Conservation (phyloP, 2,113 vertebrate species). For the Collichthys lucidus region DNA sequence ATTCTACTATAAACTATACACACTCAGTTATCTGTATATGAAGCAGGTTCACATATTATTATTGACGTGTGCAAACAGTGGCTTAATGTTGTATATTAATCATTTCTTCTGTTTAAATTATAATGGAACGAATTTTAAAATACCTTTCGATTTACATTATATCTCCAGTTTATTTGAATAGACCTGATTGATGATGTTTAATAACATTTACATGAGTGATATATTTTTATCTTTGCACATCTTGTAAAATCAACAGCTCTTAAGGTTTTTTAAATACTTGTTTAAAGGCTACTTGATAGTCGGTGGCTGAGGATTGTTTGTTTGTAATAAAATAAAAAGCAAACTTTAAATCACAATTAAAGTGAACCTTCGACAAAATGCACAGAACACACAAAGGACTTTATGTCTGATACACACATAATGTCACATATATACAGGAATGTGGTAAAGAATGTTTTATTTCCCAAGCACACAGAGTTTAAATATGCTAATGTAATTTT, state of each 20-base stretch:
- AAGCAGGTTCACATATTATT: not conserved
- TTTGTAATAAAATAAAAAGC: not conserved
- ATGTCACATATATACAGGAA: not conserved
- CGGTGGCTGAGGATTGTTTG: not conserved
- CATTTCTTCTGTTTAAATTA: not conserved
- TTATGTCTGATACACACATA: conserved; percentile 3
- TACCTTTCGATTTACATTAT: not conserved
- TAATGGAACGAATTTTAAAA: not conserved
- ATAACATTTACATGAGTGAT: not conserved
- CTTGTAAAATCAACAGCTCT: not conserved
- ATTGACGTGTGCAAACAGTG: not conserved
- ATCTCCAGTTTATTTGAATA: not conserved
- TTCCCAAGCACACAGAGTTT: conserved; percentile 13
- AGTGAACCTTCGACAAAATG: not conserved
- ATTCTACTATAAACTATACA: not conserved
- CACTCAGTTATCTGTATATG: not conserved
- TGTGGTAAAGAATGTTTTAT: conserved; percentile 11
- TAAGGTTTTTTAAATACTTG: not conserved
- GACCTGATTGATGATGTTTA: not conserved
- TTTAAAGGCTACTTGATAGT: not conserved
- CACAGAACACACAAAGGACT: conserved; percentile 2
- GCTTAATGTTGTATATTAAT: not conserved
- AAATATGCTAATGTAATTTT: conserved; percentile 57
- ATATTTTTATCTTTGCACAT: not conserved
- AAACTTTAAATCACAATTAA: conserved; percentile 20